These are phyloP conservation scores for Passer montanus DNA, from an alignment of 2,113 vertebrate genomes.

Conservation along the genomic window DNA sequence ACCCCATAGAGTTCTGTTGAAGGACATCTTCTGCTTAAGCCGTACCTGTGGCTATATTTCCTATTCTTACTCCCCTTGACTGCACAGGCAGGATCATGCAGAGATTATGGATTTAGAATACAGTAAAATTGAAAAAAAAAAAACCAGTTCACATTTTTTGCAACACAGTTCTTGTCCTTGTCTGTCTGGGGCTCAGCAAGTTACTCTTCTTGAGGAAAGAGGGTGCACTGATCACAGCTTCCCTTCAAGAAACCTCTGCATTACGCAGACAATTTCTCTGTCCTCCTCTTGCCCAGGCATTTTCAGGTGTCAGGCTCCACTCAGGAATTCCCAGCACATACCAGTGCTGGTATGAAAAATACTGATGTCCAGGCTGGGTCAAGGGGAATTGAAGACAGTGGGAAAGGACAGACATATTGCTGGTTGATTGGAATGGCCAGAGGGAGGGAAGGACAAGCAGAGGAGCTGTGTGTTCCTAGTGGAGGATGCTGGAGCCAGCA, in stretches of 20 bases:
- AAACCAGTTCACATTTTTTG: not conserved
- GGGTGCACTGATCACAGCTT: not conserved
- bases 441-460: not conserved
- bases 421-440: not conserved
- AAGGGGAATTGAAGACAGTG: not conserved
- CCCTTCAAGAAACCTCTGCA: not conserved
- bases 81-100: not conserved
- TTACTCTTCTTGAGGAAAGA: not conserved
- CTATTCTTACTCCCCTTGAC: not conserved
- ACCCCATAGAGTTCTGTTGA: not conserved
- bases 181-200: not conserved
- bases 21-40: not conserved
- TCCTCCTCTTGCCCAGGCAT: not conserved
- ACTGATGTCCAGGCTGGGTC: not conserved
- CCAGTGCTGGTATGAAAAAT: not conserved
- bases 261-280: not conserved
- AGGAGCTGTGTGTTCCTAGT: not conserved
- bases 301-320: not conserved
- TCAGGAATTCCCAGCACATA: not conserved
- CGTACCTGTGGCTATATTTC: not conserved
- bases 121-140: not conserved
- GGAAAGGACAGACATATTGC: not conserved
- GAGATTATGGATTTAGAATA: not conserved
- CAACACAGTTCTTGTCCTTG: accelerated
- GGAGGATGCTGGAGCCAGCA: not conserved